Evolutionary conservation across 2,113 vertebrate genomes (phyloP).

Genomic region (Philantomba maxwellii): DNA sequence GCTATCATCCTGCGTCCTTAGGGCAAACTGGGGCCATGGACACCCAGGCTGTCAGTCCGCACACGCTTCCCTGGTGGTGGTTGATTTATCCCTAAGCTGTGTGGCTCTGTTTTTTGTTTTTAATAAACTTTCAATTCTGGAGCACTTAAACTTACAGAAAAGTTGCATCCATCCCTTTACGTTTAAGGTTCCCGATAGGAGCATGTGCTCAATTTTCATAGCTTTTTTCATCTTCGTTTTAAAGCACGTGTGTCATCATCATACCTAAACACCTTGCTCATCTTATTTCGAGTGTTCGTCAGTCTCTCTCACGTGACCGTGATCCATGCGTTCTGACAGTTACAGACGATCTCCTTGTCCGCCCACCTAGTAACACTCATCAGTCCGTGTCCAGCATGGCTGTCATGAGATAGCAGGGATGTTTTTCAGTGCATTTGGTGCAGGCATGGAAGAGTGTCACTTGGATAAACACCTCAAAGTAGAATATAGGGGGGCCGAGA

Average conservation of each 20-base stretch:
- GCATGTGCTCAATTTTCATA: too few relatives aligned
- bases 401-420: fast-evolving
- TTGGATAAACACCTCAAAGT: not conserved
- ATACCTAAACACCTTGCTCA: fast-evolving
- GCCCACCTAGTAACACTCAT: too few relatives aligned
- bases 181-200: not conserved
- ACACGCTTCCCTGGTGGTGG: not conserved
- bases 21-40: not conserved
- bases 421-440: fast-evolving
- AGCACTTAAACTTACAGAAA: not conserved
- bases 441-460: fast-evolving
- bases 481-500: not conserved
- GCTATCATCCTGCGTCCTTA: not conserved
- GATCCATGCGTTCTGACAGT: fast-evolving
- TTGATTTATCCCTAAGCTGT: not conserved
- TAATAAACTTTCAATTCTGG: not conserved
- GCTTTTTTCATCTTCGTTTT: not conserved
- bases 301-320: fast-evolving
- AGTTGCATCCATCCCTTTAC: not conserved
- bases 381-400: fast-evolving
- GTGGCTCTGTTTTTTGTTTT: not conserved
- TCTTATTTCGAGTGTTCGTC: too few relatives aligned
- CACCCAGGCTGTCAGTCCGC: fast-evolving
- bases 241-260: fast-evolving
- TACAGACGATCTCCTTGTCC: fast-evolving